Evolutionary conservation across 2,888 invertebrate species (phyloP).

Genomic region (Lasioglossum vierecki): DNA sequence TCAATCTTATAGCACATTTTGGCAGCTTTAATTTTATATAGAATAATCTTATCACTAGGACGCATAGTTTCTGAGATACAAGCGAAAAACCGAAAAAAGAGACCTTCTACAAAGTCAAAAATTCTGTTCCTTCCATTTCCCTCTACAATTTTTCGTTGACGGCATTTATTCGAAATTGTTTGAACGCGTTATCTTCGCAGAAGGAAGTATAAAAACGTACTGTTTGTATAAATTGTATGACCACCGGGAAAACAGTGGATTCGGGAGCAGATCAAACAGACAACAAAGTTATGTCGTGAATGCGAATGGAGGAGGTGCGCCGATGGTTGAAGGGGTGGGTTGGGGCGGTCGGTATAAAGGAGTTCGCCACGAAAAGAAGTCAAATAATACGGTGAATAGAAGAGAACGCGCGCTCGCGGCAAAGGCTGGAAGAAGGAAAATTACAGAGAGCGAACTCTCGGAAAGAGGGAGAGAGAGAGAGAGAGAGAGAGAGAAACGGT

Average conservation of each 20-base stretch:
- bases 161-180: background rate
- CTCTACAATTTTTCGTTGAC: too few relatives aligned
- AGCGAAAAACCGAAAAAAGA: too few relatives aligned
- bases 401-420: background rate
- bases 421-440: conserved; percentile 22
- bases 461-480: background rate
- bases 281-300: conserved; percentile 28
- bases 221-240: conserved; percentile 7
- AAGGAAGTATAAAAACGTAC: background rate
- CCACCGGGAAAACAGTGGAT: conserved; percentile 12
- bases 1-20: too few relatives aligned
- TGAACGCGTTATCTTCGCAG: background rate
- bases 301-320: conserved; percentile 17
- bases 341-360: conserved; percentile 1
- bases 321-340: background rate
- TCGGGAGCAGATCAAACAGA: conserved; percentile 27
- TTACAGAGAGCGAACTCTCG: conserved; percentile 26
- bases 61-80: too few relatives aligned
- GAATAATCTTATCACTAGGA: too few relatives aligned
- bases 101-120: too few relatives aligned
- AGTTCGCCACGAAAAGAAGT: conserved; percentile 34
- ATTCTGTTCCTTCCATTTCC: too few relatives aligned
- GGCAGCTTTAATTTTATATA: too few relatives aligned
- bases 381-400: conserved; percentile 37
- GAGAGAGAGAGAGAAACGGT: background rate